Conservation (phyloP, 2,797 vertebrate species). For the Pipistrellus nathusii region DNA sequence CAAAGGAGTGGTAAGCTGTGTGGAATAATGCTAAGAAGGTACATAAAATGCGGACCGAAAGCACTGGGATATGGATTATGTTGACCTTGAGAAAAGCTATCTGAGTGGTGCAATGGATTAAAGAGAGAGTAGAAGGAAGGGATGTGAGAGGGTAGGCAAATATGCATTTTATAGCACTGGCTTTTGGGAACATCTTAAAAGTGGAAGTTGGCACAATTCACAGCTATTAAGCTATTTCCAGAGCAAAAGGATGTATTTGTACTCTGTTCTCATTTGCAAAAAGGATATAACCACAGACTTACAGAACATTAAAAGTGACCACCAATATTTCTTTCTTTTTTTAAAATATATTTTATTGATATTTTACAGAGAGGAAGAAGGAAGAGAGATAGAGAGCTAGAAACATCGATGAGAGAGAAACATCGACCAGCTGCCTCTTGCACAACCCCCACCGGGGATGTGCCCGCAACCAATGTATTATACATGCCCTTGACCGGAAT, state of each 20-base stretch:
- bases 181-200: background rate
- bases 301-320: background rate
- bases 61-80: background rate
- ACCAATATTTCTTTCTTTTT: background rate
- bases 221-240: background rate
- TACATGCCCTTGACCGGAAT: too few relatives aligned
- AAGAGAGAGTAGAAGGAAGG: background rate
- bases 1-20: background rate
- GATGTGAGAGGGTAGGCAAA: background rate
- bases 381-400: too few relatives aligned
- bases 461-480: too few relatives aligned
- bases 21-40: background rate
- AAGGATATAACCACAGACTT: background rate
- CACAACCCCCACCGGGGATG: too few relatives aligned
- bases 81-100: background rate
- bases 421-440: too few relatives aligned
- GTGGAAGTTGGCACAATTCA: background rate
- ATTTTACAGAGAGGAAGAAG: too few relatives aligned
- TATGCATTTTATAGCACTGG: background rate
- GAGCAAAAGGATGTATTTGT: background rate
- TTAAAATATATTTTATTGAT: too few relatives aligned
- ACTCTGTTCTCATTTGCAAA: background rate
- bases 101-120: background rate
- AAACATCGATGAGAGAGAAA: too few relatives aligned
- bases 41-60: background rate